A percentile compares a stretch with the other conserved stretches of the same genome.
These are phyloP conservation scores for Bursaphelenchus okinawaensis DNA, from an alignment of 2,888 invertebrate species.

Conservation along the genomic window DNA sequence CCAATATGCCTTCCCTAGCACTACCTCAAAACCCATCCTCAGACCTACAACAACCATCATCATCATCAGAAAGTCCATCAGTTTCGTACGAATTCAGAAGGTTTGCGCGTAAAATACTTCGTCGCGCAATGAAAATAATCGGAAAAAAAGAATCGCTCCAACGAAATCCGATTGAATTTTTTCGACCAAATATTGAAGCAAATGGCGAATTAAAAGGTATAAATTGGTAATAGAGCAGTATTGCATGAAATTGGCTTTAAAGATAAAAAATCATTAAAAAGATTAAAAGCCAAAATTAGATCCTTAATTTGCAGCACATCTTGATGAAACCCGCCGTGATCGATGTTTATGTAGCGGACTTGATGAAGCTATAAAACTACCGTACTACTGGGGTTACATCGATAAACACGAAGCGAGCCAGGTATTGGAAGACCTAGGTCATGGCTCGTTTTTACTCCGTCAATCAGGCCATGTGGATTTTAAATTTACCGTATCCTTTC, in stretches of 20 bases:
- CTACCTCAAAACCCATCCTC: no score
- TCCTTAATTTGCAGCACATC: not conserved
- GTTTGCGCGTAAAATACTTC: not conserved
- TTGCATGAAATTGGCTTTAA: not conserved
- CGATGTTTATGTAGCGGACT: conserved; percentile 3
- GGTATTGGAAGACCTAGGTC: conserved; percentile 1
- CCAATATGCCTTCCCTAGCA: no score
- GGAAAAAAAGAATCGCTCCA: not conserved
- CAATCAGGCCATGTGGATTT: conserved; percentile 12
- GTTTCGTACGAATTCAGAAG: not conserved
- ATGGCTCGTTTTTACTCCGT: conserved; percentile 14
- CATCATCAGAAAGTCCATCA: no score
- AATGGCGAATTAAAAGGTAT: not conserved
- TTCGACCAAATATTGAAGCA: not conserved
- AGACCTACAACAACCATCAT: not conserved
- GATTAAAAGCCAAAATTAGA: not conserved
- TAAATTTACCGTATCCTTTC: conserved; percentile 1
- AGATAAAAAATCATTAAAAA: no score
- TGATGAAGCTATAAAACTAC: conserved; percentile 11
- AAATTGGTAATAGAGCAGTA: not conserved
- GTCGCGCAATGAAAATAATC: not conserved
- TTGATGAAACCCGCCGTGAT: not conserved
- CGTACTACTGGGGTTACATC: conserved; percentile 14
- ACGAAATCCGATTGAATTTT: not conserved
- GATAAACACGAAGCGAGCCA: conserved; percentile 14